These are phyloP conservation scores for Myotis yumanensis DNA, from an alignment of 2,113 vertebrate species.

Conservation along the genomic window DNA sequence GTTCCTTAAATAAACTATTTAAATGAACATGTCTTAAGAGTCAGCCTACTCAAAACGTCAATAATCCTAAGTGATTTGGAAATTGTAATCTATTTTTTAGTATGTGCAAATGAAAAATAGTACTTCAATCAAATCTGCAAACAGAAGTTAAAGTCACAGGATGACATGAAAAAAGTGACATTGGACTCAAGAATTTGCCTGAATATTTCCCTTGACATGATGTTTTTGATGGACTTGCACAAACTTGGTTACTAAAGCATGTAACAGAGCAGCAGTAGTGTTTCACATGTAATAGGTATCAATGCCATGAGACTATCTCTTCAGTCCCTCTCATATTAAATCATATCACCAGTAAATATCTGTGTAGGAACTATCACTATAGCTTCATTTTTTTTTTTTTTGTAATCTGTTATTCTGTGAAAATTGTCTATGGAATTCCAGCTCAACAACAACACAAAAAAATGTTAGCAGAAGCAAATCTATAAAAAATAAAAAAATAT, in stretches of 20 bases:
- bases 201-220: neutral
- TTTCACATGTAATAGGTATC: neutral
- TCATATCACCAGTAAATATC: neutral
- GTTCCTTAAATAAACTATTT: neutral
- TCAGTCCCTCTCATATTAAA: neutral
- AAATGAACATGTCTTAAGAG: neutral
- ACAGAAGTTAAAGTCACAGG: neutral
- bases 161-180: neutral
- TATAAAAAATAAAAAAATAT: neutral
- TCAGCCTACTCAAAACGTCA: neutral
- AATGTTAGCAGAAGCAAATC: constrained; percentile 2
- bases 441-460: neutral
- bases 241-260: neutral
- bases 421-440: neutral
- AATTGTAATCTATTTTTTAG: neutral
- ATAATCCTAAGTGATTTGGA: neutral
- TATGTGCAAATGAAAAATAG: neutral
- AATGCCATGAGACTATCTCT: neutral
- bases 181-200: neutral
- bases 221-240: neutral
- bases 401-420: neutral
- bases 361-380: neutral
- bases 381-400: neutral
- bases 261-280: neutral
- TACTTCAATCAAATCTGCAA: neutral